These are phyloP conservation scores for Psittacus erithacus DNA, from an alignment of 2,113 vertebrate genomes.

Conservation along the genomic window DNA sequence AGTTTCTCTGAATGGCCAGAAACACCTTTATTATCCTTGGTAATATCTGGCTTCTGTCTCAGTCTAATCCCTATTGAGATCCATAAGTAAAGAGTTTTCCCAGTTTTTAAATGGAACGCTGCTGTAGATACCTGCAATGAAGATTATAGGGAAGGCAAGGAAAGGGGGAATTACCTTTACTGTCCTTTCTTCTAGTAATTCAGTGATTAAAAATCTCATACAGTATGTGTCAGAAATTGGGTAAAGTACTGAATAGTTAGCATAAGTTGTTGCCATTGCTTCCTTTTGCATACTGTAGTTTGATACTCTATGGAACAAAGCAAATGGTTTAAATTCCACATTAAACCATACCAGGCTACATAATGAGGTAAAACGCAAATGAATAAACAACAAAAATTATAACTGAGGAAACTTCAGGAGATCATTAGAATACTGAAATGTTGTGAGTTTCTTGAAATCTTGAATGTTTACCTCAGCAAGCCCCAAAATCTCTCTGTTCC, in stretches of 20 bases:
- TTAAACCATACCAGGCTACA: not conserved
- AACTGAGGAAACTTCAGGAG: not conserved
- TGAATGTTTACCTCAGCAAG: not conserved
- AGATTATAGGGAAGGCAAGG: not conserved
- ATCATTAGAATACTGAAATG: not conserved
- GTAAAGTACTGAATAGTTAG: not conserved
- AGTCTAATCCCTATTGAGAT: not conserved
- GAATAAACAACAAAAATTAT: not conserved
- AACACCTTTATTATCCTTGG: not conserved
- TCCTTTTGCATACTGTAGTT: not conserved
- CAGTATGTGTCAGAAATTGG: not conserved
- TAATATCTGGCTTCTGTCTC: not conserved
- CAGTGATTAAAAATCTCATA: conserved; percentile 2
- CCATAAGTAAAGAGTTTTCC: not conserved
- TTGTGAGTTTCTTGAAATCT: not conserved
- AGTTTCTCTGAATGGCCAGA: not conserved
- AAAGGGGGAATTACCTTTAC: not conserved
- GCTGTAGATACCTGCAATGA: not conserved
- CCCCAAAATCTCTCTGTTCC: not conserved
- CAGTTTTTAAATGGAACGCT: not conserved
- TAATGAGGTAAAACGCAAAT: not conserved
- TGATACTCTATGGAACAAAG: not conserved
- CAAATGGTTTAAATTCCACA: not conserved
- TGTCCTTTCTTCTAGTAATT: not conserved
- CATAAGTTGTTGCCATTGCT: not conserved